These are phyloP conservation scores for Trichoplax adhaerens DNA, from an alignment of 37 sponge, comb jelly and placozoan genomes.

Conservation along the genomic window DNA sequence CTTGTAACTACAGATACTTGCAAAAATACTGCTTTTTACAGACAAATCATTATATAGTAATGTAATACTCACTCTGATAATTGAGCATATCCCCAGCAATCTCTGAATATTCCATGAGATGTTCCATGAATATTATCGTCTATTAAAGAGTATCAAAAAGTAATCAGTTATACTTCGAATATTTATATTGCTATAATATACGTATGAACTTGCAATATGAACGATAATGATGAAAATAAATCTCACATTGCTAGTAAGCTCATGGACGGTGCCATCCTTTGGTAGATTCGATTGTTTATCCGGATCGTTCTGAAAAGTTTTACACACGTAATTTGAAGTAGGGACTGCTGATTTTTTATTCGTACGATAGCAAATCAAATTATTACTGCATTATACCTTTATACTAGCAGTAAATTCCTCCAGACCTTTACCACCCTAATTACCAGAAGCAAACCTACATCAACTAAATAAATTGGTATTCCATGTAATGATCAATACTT, in stretches of 20 bases:
- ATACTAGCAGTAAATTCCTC: no score
- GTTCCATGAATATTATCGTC: conserved; percentile 70
- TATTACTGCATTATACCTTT: no score
- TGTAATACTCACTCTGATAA: no score
- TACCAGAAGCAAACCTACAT: no score
- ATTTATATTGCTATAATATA: not conserved
- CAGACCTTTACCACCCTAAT: no score
- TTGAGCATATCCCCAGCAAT: conserved; percentile 22
- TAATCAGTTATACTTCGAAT: not conserved
- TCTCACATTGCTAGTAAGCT: conserved; percentile 76
- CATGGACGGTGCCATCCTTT: conserved; percentile 88
- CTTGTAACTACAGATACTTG: no score
- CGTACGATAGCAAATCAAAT: no score
- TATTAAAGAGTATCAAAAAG: conserved; percentile 8
- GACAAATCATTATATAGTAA: no score
- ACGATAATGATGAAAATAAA: not conserved
- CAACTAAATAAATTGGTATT: no score
- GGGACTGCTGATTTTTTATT: no score
- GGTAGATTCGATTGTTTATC: conserved; percentile 70
- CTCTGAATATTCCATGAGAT: conserved; percentile 41
- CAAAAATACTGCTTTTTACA: no score
- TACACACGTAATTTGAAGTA: not conserved
- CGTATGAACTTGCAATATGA: conserved; percentile 1
- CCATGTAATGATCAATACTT: no score
- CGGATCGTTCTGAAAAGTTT: conserved; percentile 23